These are phyloP conservation scores for Steatocranus sp. DNA, from an alignment of 2,797 vertebrate genomes.

Conservation along the genomic window DNA sequence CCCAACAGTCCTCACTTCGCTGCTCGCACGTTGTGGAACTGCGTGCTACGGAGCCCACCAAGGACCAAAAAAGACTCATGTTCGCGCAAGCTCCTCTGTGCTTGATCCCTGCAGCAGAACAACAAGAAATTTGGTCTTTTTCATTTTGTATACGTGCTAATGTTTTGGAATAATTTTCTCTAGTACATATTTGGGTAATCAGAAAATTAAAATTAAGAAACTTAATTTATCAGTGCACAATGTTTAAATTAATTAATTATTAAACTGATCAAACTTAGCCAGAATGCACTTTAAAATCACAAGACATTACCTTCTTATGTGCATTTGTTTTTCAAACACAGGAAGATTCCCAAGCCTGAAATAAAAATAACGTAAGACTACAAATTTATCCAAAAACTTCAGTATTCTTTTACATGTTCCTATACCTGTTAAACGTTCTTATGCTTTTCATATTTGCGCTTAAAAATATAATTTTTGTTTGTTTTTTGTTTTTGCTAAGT, in stretches of 20 bases:
- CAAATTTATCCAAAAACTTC: background rate
- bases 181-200: background rate
- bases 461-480: background rate
- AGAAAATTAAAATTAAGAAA: background rate
- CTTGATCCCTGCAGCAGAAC: background rate
- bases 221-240: background rate
- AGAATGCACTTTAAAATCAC: background rate
- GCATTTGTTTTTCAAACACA: background rate
- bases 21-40: constrained; percentile 48
- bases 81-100: too few relatives aligned
- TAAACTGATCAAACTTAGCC: background rate
- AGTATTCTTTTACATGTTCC: background rate
- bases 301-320: background rate
- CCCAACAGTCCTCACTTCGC: background rate
- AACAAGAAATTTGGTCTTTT: background rate
- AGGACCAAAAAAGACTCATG: constrained; percentile 22
- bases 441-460: background rate
- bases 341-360: background rate
- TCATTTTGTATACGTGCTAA: background rate
- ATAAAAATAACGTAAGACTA: background rate
- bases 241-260: background rate
- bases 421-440: background rate
- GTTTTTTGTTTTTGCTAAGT: background rate
- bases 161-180: background rate
- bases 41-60: constrained; percentile 46